phyloP scores from a whole-genome alignment of 2,888 invertebrate genomes.

The Meteorus colon region DNA sequence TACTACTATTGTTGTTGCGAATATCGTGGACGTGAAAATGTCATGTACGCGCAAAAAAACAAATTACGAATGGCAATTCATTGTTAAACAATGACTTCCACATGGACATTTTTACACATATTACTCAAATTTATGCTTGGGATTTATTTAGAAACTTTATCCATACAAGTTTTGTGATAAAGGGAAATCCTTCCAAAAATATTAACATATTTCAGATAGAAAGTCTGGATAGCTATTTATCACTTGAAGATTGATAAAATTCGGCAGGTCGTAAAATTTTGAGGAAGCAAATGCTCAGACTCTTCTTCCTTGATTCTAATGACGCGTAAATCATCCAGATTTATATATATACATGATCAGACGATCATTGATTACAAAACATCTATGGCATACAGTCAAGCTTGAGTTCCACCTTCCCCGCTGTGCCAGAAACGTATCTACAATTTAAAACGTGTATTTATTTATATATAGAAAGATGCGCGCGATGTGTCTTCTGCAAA shows the following conservation, averaged over 20 bases:
- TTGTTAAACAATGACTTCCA: neutral
- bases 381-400: neutral
- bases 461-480: neutral
- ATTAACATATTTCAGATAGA: too few relatives aligned
- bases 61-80: conserved; percentile 7
- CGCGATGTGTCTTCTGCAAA: conserved; percentile 2
- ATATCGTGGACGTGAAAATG: conserved; percentile 22
- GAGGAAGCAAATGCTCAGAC: neutral
- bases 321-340: neutral
- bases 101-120: neutral
- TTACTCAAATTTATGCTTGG: too few relatives aligned
- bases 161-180: too few relatives aligned
- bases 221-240: too few relatives aligned
- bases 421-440: neutral
- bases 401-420: neutral
- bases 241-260: too few relatives aligned
- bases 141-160: too few relatives aligned
- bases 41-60: conserved; percentile 44
- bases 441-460: neutral
- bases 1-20: conserved; percentile 38
- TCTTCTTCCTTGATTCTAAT: neutral
- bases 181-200: too few relatives aligned
- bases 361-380: neutral
- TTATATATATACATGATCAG: neutral
- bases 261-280: neutral